Percentiles rank a stretch among this genome's conserved stretches.
phyloP scores from a whole-genome alignment of 2,888 invertebrate species.

The Temnothorax ravouxi region DNA sequence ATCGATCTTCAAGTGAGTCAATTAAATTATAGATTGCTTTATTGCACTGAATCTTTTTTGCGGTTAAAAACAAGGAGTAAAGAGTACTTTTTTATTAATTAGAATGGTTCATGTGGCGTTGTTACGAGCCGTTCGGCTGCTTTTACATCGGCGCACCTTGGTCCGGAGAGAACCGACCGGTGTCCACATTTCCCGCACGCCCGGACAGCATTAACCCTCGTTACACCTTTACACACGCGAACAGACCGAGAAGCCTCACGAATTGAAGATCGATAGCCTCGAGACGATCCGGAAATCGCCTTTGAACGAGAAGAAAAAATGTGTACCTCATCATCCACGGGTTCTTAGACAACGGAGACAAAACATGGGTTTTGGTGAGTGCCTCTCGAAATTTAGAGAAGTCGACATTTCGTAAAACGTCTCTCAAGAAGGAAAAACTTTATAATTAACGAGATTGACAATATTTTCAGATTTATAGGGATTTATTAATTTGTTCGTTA shows the following conservation, averaged over 20 bases:
- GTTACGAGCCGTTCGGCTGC: conserved; percentile 94
- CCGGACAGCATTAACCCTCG: conserved; percentile 90
- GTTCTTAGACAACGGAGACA: conserved; percentile 94
- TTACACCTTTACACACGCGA: conserved; percentile 89
- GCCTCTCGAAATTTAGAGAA: background rate
- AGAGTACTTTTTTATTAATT: conserved; percentile 37
- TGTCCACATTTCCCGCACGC: conserved; percentile 92
- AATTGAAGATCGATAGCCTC: conserved; percentile 90
- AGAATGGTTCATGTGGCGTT: conserved; percentile 88
- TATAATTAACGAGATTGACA: background rate
- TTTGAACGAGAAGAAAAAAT: conserved; percentile 88
- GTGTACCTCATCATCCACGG: conserved; percentile 94
- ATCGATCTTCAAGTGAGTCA: background rate
- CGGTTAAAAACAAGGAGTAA: background rate
- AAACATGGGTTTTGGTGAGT: conserved; percentile 91
- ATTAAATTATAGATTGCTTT: background rate
- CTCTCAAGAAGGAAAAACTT: too few relatives aligned
- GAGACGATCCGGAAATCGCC: conserved; percentile 89
- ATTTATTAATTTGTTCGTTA: background rate
- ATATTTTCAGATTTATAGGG: background rate
- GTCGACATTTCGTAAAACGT: background rate
- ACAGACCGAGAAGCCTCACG: conserved; percentile 87
- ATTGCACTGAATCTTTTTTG: background rate
- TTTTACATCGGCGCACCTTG: conserved; percentile 93
- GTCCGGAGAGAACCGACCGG: conserved; percentile 92